Evolutionary conservation across 2,888 invertebrate species (phyloP), one percentile per base, ranked within the genome.

Genomic region (Drosophila anceps): DNA sequence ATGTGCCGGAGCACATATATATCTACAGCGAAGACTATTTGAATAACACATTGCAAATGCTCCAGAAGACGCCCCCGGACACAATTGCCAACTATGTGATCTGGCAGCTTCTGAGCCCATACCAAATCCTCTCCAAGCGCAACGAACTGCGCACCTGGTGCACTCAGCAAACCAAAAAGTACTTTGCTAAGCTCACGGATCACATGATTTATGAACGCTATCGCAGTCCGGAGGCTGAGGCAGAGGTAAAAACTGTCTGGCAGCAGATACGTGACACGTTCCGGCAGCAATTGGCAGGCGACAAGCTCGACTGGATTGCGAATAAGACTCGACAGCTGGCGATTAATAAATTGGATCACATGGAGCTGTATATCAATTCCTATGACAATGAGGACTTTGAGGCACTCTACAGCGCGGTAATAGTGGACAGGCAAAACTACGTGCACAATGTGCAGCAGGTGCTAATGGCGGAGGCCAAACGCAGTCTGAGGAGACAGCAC

Each of bases 301-400:
- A 92, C 59, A 90, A 87, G 37, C 79, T 84, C 7, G 82, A 90
- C 58, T 91, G 92, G 91, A 92, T 91, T 29, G 53, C 79, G 4
- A 87, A 90, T n/a, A 51, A 24, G 2, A 91, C 91, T 0, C 79
- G 91, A 2, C 54, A 60, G 15, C 55, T 79, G 54, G 92, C 92
- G 39, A 74, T 91, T 8, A 74, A 79, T 27, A 91, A 91, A 43
- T 61, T 91, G 33, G 73, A 89, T 7, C 72, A 51, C 4, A 91
- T 91, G 92, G 61, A 82, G 29, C 71, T 92, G 12, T 35, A 69
- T 2, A 92, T 91, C 1, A 90, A 91, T 46, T 76, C 91, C 12
- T 90, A 91, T 54, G 91, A 90, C 39, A 50, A 73, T 4, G 90
- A 84, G 15, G 62, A 90, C 37, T 91, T 91, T 50, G 72, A 81